Evolutionary conservation across 2,888 invertebrate species (phyloP).

Genomic region (Endotricha flammealis): DNA sequence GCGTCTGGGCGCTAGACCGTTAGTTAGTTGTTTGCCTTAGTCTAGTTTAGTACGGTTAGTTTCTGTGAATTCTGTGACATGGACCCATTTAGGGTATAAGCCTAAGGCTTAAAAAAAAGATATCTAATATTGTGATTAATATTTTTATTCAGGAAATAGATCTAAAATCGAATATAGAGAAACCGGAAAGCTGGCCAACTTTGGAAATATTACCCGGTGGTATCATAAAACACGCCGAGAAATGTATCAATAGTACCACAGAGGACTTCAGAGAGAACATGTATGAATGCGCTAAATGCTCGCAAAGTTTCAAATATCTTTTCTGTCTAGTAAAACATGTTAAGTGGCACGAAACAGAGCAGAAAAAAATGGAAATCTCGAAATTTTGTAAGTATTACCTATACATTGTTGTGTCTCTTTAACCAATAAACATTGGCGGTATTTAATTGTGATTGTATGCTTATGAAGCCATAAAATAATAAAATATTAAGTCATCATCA

Average conservation of each 20-base stretch:
- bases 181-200: conserved; percentile 59
- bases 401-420: background rate
- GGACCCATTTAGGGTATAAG: too few relatives aligned
- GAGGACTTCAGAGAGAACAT: conserved; percentile 37
- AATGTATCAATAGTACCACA: conserved; percentile 25
- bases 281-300: conserved; percentile 66
- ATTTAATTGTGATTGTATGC: too few relatives aligned
- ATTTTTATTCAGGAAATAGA: conserved; percentile 13
- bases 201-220: conserved; percentile 65
- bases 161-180: conserved; percentile 16
- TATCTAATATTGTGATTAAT: too few relatives aligned
- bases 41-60: too few relatives aligned
- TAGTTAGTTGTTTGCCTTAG: too few relatives aligned
- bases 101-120: too few relatives aligned
- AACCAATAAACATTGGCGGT: too few relatives aligned
- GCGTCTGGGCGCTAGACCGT: too few relatives aligned
- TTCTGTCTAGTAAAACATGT: conserved; percentile 61
- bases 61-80: too few relatives aligned
- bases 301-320: conserved; percentile 52
- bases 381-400: conserved; percentile 34
- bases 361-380: conserved; percentile 25
- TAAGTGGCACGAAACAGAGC: conserved; percentile 52
- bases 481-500: too few relatives aligned
- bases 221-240: conserved; percentile 53
- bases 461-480: too few relatives aligned